Evolutionary conservation across 2,888 invertebrate species (phyloP), one percentile per base, ranked within the genome.

Genomic region (Aspidiotus destructor): DNA sequence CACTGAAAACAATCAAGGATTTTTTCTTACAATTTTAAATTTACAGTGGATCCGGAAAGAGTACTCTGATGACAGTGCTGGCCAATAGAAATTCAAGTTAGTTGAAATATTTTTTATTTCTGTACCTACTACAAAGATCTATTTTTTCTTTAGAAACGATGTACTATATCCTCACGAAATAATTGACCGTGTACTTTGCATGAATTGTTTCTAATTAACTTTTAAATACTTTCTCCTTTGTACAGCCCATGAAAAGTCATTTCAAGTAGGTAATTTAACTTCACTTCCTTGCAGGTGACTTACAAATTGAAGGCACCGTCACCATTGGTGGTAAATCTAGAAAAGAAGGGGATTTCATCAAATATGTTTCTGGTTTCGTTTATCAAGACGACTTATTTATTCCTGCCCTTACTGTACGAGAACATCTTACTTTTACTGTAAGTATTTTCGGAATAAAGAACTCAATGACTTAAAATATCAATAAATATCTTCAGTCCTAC

Each of bases 301-400:
- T 69, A 17, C 41, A 40, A 11, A 28, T 69, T 9, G 40, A 44
- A 8, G 69, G 69, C 10, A 54, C 53, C 15, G 60, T 69, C 11
- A 62, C 42, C 54, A 57, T 69, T 11, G 69, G 62, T 44, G 57
- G 69, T 41, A 61, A 53, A 57, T 42, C 28, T 8, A 69, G 57
- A 7, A 5, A 28, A 28, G 28, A 28, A 5, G 69, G 69, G 15
- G 82, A 84, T 69, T 89, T 86, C 75, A 89, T 91, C 87, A 86
- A 86, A 74, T 82, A 84, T 69, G 82, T 90, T 71, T 89, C 89
- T 74, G 94, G 92, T 0, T 95, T 87, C 78, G 90, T 95, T 81
- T 90, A 93, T 73, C 95, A 95, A 77, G 90, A 94, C 72, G 94
- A 95, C 75, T 80, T 94, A 60, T 94, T 95, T 74, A 85, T 91